These are phyloP conservation scores for Symphodus melops DNA, from an alignment of 2,113 vertebrate genomes.

Conservation along the genomic window DNA sequence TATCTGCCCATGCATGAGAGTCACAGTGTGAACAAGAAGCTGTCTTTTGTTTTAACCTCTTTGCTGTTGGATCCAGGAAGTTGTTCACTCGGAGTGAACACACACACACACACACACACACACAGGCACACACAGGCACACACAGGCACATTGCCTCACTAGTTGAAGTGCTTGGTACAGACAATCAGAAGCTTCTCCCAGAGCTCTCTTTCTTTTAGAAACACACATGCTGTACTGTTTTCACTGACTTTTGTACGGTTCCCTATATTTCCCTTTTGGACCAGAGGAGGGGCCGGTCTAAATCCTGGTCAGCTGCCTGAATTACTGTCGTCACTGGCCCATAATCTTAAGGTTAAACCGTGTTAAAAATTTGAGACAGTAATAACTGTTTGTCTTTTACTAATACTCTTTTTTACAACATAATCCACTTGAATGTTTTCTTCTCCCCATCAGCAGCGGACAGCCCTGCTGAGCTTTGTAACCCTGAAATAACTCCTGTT, in stretches of 20 bases:
- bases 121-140: not conserved
- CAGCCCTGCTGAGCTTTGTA: constrained; percentile 26
- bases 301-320: not conserved
- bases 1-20: constrained; percentile 2
- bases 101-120: no score
- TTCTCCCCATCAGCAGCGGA: not conserved
- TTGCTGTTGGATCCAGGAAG: constrained; percentile 70
- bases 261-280: not conserved
- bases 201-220: not conserved
- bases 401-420: not conserved
- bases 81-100: constrained; percentile 25
- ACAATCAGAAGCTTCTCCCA: constrained; percentile 41
- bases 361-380: not conserved
- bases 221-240: constrained; percentile 15
- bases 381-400: constrained; percentile 1
- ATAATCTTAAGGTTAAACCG: not conserved
- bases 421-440: not conserved
- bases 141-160: constrained; percentile 9
- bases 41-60: constrained; percentile 67
- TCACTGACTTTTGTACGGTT: not conserved
- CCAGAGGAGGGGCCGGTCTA: not conserved
- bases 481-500: constrained; percentile 47
- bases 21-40: constrained; percentile 66
- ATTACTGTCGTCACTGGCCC: not conserved
- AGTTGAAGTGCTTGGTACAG: constrained; percentile 43